Conservation (phyloP, 1,140 invertebrate species). For the Harpegnathos saltator region DNA sequence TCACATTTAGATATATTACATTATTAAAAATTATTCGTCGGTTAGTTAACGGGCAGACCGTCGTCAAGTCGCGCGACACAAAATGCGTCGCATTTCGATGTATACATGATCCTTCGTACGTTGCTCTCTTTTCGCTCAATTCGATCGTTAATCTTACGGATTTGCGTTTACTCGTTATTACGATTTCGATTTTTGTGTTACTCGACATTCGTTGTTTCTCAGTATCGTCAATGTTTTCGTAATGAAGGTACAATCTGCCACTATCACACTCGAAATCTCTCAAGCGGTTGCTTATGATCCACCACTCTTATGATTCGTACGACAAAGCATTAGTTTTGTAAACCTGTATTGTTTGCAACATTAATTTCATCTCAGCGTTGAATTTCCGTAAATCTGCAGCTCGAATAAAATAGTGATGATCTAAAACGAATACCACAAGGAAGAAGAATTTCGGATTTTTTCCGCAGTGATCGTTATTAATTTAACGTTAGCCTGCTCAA, state of each 20-base stretch:
- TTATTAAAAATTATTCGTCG: conserved; percentile 78
- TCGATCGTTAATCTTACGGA: conserved; percentile 45
- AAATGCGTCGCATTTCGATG: conserved; percentile 62
- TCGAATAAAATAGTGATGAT: conserved; percentile 18
- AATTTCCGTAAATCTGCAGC: conserved; percentile 5
- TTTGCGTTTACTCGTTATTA: conserved; percentile 8
- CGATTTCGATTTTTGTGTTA: too few relatives aligned
- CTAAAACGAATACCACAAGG: conserved; percentile 22
- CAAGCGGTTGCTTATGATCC: conserved; percentile 22
- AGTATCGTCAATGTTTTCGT: not conserved
- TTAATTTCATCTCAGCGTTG: conserved; percentile 51
- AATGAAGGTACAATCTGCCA: conserved; percentile 16
- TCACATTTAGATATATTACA: conserved; percentile 77
- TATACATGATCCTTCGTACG: conserved; percentile 6
- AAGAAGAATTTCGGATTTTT: conserved; percentile 24
- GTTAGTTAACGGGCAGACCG: conserved; percentile 74
- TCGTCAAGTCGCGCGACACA: conserved; percentile 70
- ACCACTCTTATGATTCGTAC: conserved; percentile 26
- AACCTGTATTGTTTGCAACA: conserved; percentile 36
- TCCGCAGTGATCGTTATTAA: conserved; percentile 11
- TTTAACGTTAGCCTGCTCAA: conserved; percentile 29
- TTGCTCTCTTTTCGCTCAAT: conserved; percentile 1
- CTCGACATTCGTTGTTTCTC: conserved; percentile 18
- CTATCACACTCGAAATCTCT: conserved; percentile 22
- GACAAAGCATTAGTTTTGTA: conserved; percentile 55